These are phyloP conservation scores for Nephila pilipes DNA, from an alignment of 1,140 invertebrate genomes.

Conservation along the genomic window DNA sequence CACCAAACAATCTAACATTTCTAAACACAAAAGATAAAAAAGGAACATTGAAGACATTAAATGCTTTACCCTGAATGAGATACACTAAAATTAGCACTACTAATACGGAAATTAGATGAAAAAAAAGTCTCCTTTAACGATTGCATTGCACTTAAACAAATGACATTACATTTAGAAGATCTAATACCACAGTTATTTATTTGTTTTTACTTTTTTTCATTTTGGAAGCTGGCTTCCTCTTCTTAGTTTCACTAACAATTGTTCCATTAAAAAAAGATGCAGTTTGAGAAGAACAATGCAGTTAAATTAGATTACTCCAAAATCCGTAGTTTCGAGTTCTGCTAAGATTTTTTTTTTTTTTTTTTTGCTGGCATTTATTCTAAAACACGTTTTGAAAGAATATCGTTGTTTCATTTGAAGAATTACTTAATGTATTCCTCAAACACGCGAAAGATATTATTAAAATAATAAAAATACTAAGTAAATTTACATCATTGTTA, in stretches of 20 bases:
- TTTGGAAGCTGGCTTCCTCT: neutral
- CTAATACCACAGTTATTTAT: neutral
- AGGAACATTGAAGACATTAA: neutral
- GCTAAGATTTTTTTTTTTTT: neutral
- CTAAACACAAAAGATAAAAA: neutral
- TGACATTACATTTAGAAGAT: conserved; percentile 5
- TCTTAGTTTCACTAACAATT: neutral
- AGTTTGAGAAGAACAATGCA: neutral
- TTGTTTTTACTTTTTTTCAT: neutral
- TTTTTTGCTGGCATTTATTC: neutral
- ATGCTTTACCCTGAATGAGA: neutral
- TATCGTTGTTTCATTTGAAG: too few relatives aligned
- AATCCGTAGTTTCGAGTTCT: neutral
- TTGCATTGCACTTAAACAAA: neutral
- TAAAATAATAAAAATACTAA: too few relatives aligned
- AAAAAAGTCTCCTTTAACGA: neutral
- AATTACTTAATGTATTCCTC: too few relatives aligned
- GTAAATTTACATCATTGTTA: too few relatives aligned
- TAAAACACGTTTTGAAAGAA: too few relatives aligned
- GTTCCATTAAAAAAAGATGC: neutral
- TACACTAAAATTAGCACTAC: neutral
- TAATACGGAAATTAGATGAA: conserved; percentile 11
- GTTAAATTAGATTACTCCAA: neutral
- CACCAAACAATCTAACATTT: neutral
- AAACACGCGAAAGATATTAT: too few relatives aligned